Percentiles rank a stretch among this genome's conserved stretches.
Evolutionary conservation across 2,888 invertebrate species (phyloP).

Genomic region (Tipula lateralis): DNA sequence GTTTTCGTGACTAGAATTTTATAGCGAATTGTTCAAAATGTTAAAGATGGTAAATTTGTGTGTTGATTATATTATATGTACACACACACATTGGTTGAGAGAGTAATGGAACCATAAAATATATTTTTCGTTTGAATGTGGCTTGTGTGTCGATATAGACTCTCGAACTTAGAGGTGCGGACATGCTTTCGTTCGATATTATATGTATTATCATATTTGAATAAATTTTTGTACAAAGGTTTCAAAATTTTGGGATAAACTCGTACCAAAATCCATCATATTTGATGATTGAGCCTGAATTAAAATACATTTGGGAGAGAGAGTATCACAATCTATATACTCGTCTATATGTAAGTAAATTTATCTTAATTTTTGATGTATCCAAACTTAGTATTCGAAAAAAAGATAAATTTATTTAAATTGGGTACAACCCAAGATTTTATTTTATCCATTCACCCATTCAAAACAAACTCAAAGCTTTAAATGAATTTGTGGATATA

Average conservation of each 20-base stretch:
- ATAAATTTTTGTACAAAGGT: not conserved
- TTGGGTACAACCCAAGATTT: not conserved
- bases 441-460: not conserved
- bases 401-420: not conserved
- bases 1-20: slow-evolving; percentile 11
- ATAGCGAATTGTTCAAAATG: not conserved
- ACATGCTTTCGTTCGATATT: not conserved
- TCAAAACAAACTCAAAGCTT: not conserved
- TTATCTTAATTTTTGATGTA: not conserved
- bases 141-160: not conserved
- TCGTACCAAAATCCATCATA: not conserved
- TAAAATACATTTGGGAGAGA: not conserved
- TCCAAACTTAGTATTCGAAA: not conserved
- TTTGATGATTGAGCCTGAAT: not conserved
- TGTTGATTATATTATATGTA: not conserved
- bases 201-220: not conserved
- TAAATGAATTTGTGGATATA: not conserved
- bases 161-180: not conserved
- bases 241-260: not conserved
- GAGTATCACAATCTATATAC: not conserved
- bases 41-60: not conserved
- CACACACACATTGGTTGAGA: not conserved
- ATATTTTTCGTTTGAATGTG: not conserved
- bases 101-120: not conserved
- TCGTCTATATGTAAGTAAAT: not conserved